Evolutionary conservation across 1,140 invertebrate genomes (phyloP), one percentile per base, ranked within the genome.

Genomic region (Rhizoglyphus robini): DNA sequence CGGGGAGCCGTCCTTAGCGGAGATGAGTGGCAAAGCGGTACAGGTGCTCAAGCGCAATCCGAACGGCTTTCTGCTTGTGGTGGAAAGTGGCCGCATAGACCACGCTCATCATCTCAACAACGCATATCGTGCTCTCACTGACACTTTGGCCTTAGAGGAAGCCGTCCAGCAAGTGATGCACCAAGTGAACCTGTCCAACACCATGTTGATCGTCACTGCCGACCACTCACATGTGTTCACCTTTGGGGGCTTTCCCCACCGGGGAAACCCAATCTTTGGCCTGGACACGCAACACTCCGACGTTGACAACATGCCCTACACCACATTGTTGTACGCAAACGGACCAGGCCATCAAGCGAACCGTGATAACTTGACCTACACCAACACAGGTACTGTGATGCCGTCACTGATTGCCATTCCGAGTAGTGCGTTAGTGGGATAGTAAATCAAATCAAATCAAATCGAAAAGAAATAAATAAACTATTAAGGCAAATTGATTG

Each of bases 281-380:
- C 5, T 51, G 11, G 63, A 64, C 27, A n/a, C 18, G 29, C n/a
- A 30, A 36, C 4, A 18, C 13, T 49, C 46, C 27, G 63, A 64
- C 41, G 18, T 57, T 3, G 63, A 64, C 41, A 18, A 31, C 20
- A 5, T 82, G 1, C 84, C 86, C 0, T 92, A 86, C 73, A 90
- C 88, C 0, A 88, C 84, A 0, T 76, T 94, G 2, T 80, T 84
- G 0, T 95, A 93, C 73, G 84, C 83, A 58, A 90, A 86, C 3
- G 89, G 88, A 0, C 85, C 84, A 0, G 85, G 85, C 48, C 31
- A 64, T 61, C 31, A 25, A 1, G 25, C 15, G 48, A 38, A n/a
- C 2, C n/a, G 51, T 1, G 32, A 34, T 15, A 65, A 65, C 27
- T 20, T 58, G 32, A 34, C 51, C 15, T 27, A 36, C 25, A 47